Evolutionary conservation across 2,113 vertebrate species (phyloP), one percentile per base, ranked within the genome.

Genomic region (Peucedramus taeniatus): DNA sequence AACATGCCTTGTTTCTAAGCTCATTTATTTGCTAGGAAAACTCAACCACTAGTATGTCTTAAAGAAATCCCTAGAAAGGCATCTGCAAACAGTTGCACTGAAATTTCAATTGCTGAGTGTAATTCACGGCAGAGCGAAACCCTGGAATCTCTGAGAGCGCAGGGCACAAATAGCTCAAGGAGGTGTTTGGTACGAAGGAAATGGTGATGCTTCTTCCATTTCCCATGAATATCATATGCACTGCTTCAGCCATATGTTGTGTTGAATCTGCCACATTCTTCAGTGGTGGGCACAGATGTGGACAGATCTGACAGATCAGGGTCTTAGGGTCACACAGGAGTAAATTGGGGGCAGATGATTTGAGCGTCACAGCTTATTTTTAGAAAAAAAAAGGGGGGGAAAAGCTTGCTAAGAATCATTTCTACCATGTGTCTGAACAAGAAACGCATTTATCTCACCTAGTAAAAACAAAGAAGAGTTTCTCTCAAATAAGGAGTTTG

Each of bases 341-440:
- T 99, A 99, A 99, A 99, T 99, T 99, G 98, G 98, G 99, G 99
- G 99, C 99, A 99, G 99, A 98, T 99, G 99, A 99, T 97, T 98
- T 97, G 97, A 98, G 96, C 97, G 97, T 97, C 98, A 96, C 96
- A 97, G 97, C 97, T 97, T 98, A 98, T 98, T 98, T 98, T 97
- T 97, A 98, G 98, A 79, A 96, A 96, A 93, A 65, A 66, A 20
- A 60, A 24, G 0, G 8, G 35, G 22, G 3, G 2, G 7, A 50
- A 91, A 95, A 96, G 97, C 95, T 98, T 97, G 96, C 97, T 97
- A 90, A 69, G 89, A 72, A 71, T 94, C 80, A 81, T 96, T 97
- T 97, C 96, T 93, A 93, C 96, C 96, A 97, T 97, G 97, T 98
- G 97, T 91, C 95, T 26, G 95, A 97, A 96, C 92, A 97, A 97